Conservation (phyloP, 2,797 vertebrate genomes). For the Rhynchonycteris naso region DNA sequence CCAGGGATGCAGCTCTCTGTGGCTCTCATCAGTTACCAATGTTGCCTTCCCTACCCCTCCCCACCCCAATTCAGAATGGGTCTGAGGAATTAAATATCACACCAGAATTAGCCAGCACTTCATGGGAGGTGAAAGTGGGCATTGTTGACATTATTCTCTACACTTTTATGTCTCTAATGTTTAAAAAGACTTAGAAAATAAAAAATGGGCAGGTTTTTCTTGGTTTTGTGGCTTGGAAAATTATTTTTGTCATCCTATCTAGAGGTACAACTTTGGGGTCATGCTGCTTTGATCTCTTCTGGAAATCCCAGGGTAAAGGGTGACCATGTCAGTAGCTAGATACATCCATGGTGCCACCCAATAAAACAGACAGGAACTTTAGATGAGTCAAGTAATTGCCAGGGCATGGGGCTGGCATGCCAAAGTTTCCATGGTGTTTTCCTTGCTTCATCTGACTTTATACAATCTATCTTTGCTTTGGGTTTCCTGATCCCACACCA, state of each 20-base stretch:
- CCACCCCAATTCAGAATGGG: neutral
- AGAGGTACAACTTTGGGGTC: neutral
- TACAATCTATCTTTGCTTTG: neutral
- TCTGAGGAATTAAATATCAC: neutral
- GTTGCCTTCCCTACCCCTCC: neutral
- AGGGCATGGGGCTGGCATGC: fast-evolving
- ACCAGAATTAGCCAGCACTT: neutral
- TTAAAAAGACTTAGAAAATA: neutral
- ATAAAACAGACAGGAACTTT: neutral
- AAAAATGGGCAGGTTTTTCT: neutral
- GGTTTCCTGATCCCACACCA: neutral
- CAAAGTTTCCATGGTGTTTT: neutral
- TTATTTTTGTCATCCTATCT: neutral
- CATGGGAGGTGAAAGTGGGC: neutral
- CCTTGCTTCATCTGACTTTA: neutral
- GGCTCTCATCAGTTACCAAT: neutral
- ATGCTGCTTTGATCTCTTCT: neutral
- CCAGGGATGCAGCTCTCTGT: neutral
- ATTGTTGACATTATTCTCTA: neutral
- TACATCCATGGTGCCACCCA: neutral
- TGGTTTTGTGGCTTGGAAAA: neutral
- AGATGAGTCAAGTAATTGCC: neutral
- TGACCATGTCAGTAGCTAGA: neutral
- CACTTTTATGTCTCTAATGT: neutral
- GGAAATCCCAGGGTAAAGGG: neutral